Evolutionary conservation across 2,113 vertebrate genomes (phyloP).

Genomic region (Raphicerus campestris): DNA sequence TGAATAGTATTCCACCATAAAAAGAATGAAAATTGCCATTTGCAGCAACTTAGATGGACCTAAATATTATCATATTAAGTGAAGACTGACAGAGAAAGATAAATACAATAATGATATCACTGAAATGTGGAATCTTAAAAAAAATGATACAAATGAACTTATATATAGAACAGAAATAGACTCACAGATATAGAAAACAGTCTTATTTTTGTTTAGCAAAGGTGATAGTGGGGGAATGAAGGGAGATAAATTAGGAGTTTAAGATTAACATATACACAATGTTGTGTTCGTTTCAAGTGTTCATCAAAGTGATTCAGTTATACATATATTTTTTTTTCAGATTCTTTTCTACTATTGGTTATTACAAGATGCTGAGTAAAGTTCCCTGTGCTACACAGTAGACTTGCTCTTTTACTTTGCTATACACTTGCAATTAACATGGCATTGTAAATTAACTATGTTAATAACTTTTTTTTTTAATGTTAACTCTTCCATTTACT

Average conservation of each 20-base stretch:
- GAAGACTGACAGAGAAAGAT: not conserved
- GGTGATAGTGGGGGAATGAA: not conserved
- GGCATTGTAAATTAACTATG: not conserved
- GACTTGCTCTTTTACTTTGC: not conserved
- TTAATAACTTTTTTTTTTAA: not conserved
- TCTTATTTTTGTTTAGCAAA: not conserved
- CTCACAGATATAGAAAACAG: not conserved
- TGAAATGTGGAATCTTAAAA: not conserved
- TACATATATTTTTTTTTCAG: not conserved
- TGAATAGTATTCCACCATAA: not conserved
- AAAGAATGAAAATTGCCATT: not conserved
- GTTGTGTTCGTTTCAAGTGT: not conserved
- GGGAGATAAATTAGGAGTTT: not conserved
- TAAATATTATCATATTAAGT: not conserved
- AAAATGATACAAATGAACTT: not conserved
- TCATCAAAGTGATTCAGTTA: not conserved
- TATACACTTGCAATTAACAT: not conserved
- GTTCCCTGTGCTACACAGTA: not conserved
- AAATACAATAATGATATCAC: not conserved
- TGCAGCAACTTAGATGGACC: not conserved
- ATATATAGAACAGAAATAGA: not conserved
- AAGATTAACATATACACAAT: not conserved
- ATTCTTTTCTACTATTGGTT: not conserved
- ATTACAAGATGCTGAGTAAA: not conserved
- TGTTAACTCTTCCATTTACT: not conserved